Conservation (phyloP, 2,113 vertebrate species). For the Percopsis transmontana region DNA sequence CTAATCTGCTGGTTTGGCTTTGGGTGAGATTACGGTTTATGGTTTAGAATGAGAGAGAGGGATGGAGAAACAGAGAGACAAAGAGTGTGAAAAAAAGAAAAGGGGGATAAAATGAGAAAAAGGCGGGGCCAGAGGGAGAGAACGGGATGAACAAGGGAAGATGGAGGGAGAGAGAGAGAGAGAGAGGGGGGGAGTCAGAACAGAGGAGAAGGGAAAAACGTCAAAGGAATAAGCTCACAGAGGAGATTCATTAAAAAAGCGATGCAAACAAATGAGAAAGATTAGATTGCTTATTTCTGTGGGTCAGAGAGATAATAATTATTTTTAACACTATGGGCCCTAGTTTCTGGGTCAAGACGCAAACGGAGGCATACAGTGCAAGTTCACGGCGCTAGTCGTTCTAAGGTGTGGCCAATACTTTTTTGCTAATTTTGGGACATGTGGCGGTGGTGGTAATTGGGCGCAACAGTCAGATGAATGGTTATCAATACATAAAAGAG, state of each 20-base stretch:
- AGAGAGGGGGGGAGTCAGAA: conserved; percentile 3
- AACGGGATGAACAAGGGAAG: conserved; percentile 2
- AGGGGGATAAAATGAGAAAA: conserved; percentile 41
- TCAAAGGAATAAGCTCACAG: not conserved
- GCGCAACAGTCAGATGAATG: too few relatives aligned
- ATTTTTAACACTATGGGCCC: too few relatives aligned
- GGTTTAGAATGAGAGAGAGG: conserved; percentile 45
- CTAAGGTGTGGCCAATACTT: too few relatives aligned
- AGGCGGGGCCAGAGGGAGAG: conserved; percentile 10
- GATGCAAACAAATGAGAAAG: not conserved
- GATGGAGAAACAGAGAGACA: conserved; percentile 4
- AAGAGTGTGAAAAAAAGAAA: conserved; percentile 7
- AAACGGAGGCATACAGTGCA: too few relatives aligned
- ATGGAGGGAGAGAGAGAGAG: conserved; percentile 28
- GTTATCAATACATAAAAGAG: too few relatives aligned
- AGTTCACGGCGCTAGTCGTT: too few relatives aligned
- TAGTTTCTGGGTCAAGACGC: too few relatives aligned
- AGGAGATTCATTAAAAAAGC: not conserved
- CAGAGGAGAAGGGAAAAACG: too few relatives aligned
- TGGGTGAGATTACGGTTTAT: conserved; percentile 66
- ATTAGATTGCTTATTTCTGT: too few relatives aligned
- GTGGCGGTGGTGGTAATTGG: too few relatives aligned
- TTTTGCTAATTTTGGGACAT: too few relatives aligned
- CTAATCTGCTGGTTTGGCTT: conserved; percentile 75
- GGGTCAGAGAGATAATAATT: too few relatives aligned